Conservation (phyloP, 2,113 vertebrate species). For the Dipodomys spectabilis region DNA sequence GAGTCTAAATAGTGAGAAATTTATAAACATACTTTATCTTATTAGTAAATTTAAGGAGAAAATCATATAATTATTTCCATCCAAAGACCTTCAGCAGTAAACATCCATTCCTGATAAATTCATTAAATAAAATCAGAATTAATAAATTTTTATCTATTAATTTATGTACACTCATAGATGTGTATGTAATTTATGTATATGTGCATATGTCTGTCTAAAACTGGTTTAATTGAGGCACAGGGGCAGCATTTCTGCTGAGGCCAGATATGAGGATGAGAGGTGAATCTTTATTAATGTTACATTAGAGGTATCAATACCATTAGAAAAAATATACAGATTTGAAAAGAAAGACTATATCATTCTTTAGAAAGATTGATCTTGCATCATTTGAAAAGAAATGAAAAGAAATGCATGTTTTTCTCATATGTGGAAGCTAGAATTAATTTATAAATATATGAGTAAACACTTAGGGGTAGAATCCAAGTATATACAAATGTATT, state of each 20-base stretch:
- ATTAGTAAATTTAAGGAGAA: slow-evolving; percentile 6
- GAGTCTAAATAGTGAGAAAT: slow-evolving; percentile 18
- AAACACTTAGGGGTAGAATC: no score
- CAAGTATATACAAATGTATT: no score
- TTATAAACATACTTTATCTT: not conserved
- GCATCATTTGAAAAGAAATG: no score
- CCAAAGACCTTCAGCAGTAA: not conserved
- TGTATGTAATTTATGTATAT: not conserved
- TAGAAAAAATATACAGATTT: not conserved
- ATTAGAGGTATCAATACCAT: not conserved
- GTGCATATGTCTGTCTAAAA: not conserved
- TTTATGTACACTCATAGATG: no score
- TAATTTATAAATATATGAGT: no score
- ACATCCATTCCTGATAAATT: not conserved
- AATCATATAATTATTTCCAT: not conserved
- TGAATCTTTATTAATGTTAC: not conserved
- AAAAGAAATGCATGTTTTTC: no score
- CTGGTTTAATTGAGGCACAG: not conserved
- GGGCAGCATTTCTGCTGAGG: not conserved
- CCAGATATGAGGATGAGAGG: not conserved
- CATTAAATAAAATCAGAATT: slow-evolving; percentile 1
- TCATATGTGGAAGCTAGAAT: no score
- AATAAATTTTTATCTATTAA: not conserved
- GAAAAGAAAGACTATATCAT: not conserved
- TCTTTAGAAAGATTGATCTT: no score